Evolutionary conservation across 2,888 invertebrate genomes (phyloP).

Genomic region (Melieria picta): DNA sequence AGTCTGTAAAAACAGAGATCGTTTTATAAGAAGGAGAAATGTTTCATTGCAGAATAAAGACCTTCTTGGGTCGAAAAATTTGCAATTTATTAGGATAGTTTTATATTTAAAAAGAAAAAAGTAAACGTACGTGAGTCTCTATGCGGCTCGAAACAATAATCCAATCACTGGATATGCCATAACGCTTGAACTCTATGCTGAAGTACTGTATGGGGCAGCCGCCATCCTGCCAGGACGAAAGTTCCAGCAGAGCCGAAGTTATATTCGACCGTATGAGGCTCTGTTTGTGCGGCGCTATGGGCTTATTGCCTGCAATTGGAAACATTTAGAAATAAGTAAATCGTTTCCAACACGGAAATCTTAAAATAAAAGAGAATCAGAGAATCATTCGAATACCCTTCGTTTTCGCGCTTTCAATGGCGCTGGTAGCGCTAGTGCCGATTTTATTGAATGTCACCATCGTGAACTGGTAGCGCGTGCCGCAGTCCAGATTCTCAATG

Average conservation of each 20-base stretch:
- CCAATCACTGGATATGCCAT: conserved; percentile 60
- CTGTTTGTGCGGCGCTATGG: conserved; percentile 76
- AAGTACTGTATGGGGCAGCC: conserved; percentile 83
- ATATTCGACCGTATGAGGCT: conserved; percentile 79
- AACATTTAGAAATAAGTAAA: not conserved
- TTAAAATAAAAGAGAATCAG: not conserved
- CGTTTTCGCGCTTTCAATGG: conserved; percentile 75
- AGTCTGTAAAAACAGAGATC: conserved; percentile 50
- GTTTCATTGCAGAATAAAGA: not conserved
- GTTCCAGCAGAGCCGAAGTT: conserved; percentile 79
- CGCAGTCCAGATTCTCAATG: conserved; percentile 79
- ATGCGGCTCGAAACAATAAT: conserved; percentile 68
- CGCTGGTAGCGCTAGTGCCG: conserved; percentile 77
- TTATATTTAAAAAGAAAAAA: conserved; percentile 6
- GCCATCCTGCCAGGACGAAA: conserved; percentile 82
- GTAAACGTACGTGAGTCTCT: conserved; percentile 64
- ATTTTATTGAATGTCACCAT: conserved; percentile 81
- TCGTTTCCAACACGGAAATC: not conserved
- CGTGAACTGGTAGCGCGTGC: conserved; percentile 79
- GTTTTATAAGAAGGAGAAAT: not conserved
- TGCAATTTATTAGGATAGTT: too few species aligned
- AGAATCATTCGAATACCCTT: conserved; percentile 69
- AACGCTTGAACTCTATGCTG: conserved; percentile 62
- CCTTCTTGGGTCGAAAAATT: too few species aligned
- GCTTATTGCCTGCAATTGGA: conserved; percentile 63